Conservation (phyloP, 2,113 vertebrate species). For the Pluvialis apricaria region DNA sequence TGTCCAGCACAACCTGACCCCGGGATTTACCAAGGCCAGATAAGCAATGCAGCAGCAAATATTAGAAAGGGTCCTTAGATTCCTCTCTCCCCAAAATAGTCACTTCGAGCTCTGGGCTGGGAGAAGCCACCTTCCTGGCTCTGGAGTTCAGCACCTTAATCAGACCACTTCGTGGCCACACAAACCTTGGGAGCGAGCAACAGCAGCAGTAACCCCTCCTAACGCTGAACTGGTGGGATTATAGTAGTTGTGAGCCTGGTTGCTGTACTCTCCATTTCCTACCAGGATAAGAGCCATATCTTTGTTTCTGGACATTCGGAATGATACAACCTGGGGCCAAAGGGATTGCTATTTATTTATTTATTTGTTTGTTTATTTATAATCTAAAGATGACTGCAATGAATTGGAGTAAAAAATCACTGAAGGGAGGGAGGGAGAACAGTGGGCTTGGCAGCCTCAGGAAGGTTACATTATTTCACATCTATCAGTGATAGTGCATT, state of each 20-base stretch:
- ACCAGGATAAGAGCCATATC: neutral
- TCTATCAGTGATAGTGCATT: neutral
- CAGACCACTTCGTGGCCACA: fast-evolving
- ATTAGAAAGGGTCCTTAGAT: neutral
- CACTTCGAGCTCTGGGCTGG: neutral
- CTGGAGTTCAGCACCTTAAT: neutral
- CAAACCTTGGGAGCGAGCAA: neutral
- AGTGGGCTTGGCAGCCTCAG: neutral
- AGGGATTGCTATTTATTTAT: neutral
- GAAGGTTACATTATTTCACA: neutral
- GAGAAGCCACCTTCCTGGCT: neutral
- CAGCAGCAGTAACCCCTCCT: neutral
- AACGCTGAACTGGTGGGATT: no score
- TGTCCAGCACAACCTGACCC: neutral
- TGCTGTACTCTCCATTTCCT: neutral
- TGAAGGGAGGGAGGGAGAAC: neutral
- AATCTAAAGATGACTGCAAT: neutral
- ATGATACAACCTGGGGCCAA: neutral
- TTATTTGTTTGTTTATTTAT: neutral
- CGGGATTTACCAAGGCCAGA: neutral
- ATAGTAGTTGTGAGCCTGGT: neutral
- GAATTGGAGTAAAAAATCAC: neutral
- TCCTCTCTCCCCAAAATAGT: neutral
- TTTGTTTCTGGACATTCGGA: neutral
- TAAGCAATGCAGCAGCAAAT: neutral